Evolutionary conservation across 92 coral and sea anemone species (phyloP).

Genomic region (Porites cylindrica): DNA sequence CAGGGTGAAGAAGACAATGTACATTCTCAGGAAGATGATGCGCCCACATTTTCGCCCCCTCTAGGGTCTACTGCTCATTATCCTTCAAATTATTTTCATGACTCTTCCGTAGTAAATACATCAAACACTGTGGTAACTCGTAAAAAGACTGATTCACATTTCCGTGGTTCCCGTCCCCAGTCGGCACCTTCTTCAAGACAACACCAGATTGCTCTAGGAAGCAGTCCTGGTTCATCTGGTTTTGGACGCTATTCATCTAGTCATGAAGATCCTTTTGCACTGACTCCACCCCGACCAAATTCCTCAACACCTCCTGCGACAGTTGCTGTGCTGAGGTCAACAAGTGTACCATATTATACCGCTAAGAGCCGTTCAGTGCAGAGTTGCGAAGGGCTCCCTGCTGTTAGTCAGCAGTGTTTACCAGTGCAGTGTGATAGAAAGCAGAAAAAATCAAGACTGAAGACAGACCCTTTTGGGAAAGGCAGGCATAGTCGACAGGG

Average conservation of each 20-base stretch:
- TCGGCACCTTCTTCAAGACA: conserved; percentile 87
- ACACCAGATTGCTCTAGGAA: conserved; percentile 39
- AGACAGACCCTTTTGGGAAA: not conserved
- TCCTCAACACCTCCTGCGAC: conserved; percentile 84
- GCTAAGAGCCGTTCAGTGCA: conserved; percentile 85
- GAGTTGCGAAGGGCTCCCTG: conserved; percentile 61
- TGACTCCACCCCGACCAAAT: conserved; percentile 65
- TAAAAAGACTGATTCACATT: conserved; percentile 37
- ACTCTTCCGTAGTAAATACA: conserved; percentile 44
- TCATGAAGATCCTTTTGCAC: conserved; percentile 74
- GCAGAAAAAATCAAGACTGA: conserved; percentile 15
- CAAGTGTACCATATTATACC: conserved; percentile 85
- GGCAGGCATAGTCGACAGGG: conserved; percentile 79
- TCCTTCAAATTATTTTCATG: conserved; percentile 69
- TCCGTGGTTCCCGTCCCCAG: conserved; percentile 77
- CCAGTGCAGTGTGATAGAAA: conserved; percentile 72
- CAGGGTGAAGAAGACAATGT: not conserved
- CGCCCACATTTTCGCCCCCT: conserved; percentile 6
- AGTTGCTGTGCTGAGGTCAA: conserved; percentile 79
- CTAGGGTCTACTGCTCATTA: conserved; percentile 42
- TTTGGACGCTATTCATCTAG: conserved; percentile 68
- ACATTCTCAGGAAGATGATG: conserved; percentile 11
- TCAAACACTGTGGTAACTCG: conserved; percentile 45
- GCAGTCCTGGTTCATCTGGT: conserved; percentile 24
- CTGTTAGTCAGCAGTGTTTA: conserved; percentile 81